Conservation (phyloP, 2,113 vertebrate genomes). For the Hemiscyllium ocellatum region DNA sequence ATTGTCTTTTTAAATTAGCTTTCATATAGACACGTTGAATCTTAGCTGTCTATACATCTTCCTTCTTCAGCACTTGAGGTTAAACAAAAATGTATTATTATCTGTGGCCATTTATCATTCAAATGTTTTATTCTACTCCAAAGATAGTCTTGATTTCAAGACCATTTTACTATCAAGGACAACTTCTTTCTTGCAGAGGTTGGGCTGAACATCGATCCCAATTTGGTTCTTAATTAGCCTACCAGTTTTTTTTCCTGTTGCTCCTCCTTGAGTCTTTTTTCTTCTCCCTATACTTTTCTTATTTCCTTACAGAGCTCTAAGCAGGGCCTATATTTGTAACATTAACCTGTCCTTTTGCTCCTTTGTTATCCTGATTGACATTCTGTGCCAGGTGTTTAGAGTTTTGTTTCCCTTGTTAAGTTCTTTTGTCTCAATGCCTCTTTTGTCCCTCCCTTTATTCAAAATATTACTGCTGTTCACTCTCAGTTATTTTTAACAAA, state of each 20-base stretch:
- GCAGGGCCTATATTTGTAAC: neutral
- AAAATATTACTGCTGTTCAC: neutral
- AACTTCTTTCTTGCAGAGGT: neutral
- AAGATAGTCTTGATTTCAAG: neutral
- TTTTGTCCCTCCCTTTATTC: neutral
- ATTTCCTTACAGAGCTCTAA: neutral
- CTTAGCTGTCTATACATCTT: neutral
- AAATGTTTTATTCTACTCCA: neutral
- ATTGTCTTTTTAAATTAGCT: neutral
- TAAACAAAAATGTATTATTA: neutral
- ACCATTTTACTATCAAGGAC: neutral
- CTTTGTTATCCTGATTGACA: neutral
- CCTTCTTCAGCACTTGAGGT: neutral
- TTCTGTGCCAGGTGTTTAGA: neutral
- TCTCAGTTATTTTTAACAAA: neutral
- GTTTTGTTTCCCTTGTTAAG: neutral
- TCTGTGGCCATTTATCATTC: neutral
- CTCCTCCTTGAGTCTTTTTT: neutral
- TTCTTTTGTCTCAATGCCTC: neutral
- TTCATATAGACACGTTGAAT: neutral
- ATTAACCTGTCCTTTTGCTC: neutral
- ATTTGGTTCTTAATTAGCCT: neutral
- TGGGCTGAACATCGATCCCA: neutral
- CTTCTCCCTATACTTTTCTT: neutral
- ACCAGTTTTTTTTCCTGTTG: neutral